A percentile compares a stretch with the other conserved stretches of the same genome.
Evolutionary conservation across 2,113 vertebrate species (phyloP).

Genomic region (Azemiops feae): DNA sequence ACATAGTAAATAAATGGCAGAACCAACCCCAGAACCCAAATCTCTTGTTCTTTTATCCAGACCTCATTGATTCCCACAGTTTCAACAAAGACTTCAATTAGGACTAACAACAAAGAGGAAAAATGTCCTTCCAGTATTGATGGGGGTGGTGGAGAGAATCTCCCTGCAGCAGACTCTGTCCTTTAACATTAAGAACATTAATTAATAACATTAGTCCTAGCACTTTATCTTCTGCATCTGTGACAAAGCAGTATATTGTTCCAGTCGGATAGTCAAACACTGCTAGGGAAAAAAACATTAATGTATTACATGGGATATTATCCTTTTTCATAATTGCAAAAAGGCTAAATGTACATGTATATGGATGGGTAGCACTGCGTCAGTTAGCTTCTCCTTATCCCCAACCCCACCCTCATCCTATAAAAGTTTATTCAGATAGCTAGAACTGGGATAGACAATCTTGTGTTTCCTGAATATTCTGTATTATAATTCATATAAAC

Average conservation of each 20-base stretch:
- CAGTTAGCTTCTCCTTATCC: background rate
- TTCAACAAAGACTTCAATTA: conserved; percentile 44
- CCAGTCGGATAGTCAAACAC: conserved; percentile 20
- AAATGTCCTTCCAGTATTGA: conserved; percentile 36
- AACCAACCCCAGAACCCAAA: conserved; percentile 29
- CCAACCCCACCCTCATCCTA: background rate
- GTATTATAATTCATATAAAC: background rate
- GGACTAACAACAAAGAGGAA: conserved; percentile 47
- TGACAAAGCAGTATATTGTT: conserved; percentile 8
- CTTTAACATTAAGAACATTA: conserved; percentile 25
- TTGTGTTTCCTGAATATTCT: background rate
- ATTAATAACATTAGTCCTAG: conserved; percentile 43
- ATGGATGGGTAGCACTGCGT: background rate
- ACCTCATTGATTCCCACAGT: conserved; percentile 27
- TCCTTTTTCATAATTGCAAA: background rate
- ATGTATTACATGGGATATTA: background rate
- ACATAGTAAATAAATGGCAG: conserved; percentile 8
- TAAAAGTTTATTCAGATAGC: background rate
- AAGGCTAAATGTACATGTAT: background rate
- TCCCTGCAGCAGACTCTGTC: conserved; percentile 26
- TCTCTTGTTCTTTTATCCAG: conserved; percentile 31
- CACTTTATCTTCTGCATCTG: conserved; percentile 49
- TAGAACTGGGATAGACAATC: background rate
- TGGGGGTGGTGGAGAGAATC: background rate
- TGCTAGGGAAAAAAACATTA: background rate